Base-by-base conservation (phyloP, 2,113 vertebrate species). In the Nestor notabilis region DNA sequence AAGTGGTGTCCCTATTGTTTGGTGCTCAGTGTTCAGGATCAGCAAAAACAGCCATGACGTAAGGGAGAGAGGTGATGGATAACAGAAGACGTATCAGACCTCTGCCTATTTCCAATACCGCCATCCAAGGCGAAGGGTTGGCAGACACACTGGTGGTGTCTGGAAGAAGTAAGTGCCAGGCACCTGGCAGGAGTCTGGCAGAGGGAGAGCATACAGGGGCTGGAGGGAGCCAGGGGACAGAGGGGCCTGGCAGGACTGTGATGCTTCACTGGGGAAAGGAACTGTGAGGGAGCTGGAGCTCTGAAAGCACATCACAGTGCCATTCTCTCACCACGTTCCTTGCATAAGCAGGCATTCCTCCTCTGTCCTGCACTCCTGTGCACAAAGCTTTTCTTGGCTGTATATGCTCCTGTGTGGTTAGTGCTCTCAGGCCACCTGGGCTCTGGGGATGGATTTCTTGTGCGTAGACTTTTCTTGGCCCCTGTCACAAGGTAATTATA, bases 231-330 rank as follows among this genome's bases (percentile, higher is more conserved):
- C n/a, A 55, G 37, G 11, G 16, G 10, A 5, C 43, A 43, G 15
- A 20, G 5, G 9, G 13, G 4, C 4, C n/a, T 65, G 23, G 41
- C 43, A 87, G 11, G 44, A 31, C 16, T 0, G 0, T 3, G 28
- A 24, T 58, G 9, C n/a, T 82, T 15, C 15, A 8, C 17, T 4
- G 2, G 9, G 9, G 33, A 55, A 55, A 65, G 27, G 18, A 46
- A 8, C 9, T 53, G 5, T 0, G 3, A n/a, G 13, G 14, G 5
- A 72, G 2, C 58, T 53, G n/a, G 46, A 44, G 17, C 17, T 66
- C 64, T 75, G 50, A 61, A 66, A 75, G 13, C 7, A 66, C 39
- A 16, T 35, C 17, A 43, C 8, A 75, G 41, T 4, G 21, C 9
- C 0, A 1, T 31, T 61, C 6, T 68, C 28, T 75, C 56, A 46